Evolutionary conservation across 37 sponge, comb jelly and placozoan species (phyloP), one percentile per base, ranked within the genome.

Genomic region (Dysidea cf. avara): DNA sequence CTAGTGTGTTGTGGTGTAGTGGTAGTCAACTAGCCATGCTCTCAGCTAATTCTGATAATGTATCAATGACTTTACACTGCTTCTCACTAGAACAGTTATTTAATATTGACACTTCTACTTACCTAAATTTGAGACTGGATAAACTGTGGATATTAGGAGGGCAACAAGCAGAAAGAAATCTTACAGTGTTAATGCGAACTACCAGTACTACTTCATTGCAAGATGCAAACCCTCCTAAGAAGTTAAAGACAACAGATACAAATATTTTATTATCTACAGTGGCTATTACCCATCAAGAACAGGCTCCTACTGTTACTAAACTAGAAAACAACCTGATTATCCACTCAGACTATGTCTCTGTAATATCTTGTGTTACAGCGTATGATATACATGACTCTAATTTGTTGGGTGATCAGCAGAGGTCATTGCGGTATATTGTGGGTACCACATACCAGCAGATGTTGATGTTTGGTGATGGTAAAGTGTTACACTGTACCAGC

Each of bases 381-480:
- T 43, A 43, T 43, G 46, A 43, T 9, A 26, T 20, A 37, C 49
- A 48, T 30, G 11, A 34, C 14, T 2, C 47, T n/a, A 49, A 30
- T 35, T 46, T 20, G 24, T 48, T 66, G 49, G 68, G 68, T 20
- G 68, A 55, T 31, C 31, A 68, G 31, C 49, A 25, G 25, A 18
- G 22, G 9, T 61, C 38, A 30, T 13, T 3, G 9, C 22, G n/a
- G 20, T 61, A 51, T 53, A 2, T 75, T 22, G 76, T 83, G 20
- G 83, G 83, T 1, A 83, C 83, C 24, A 20, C 38, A 20, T 68
- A 50, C 53, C 60, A 68, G 13, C 83, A 83, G 58, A 68, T 83
- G 61, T 67, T 83, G 20, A 11, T 83, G 3, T 39, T 83, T 39
- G 51, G 59, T 35, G 83, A 57, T 9, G 69, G 53, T 2, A 43